Base-by-base conservation (phyloP, 2,888 invertebrate species). In the Prostheceraeus crozeri region DNA sequence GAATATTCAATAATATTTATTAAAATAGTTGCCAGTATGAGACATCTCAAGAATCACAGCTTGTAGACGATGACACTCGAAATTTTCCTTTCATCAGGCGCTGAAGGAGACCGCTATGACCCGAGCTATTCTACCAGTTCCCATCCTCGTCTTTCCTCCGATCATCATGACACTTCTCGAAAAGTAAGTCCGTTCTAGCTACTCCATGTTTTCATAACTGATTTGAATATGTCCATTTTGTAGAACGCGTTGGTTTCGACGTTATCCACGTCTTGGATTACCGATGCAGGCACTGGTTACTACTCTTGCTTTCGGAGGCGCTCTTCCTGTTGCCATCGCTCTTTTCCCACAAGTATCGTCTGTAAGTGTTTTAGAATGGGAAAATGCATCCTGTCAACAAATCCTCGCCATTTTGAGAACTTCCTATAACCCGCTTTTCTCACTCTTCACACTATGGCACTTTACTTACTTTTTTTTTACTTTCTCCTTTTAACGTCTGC, bases 301-400 rank as follows among this genome's bases (percentile, higher is more conserved):
- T 61, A 78, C 78, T 0, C 27, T 75, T 16, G 69, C 77, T 2
- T 77, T 79, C 69, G 76, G 73, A 2, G 65, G 73, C 48, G 77
- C 77, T 19, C 68, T 79, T 21, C 79, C 79, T 10, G 70, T 78
- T 1, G 77, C 79, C 6, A 72, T 80, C 28, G 79, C 79, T 0
- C 63, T 80, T 8, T 79, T 79, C 66, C 79, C 79, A 21, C 79
- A 80, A 63, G 69, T 71, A 48, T 72, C 75, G 23, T 60, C 69
- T 64, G 75, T 76, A 65, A 66, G 68, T 1, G 67, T 65, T 1
- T 59, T 56, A 14, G 65, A 70, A 16, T n/a, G n/a, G n/a, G n/a
- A n/a, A n/a, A n/a, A n/a, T n/a, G n/a, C n/a, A n/a, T n/a, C n/a
- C n/a, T n/a, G n/a, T n/a, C n/a, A n/a, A n/a, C n/a, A n/a, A n/a